These are phyloP conservation scores for Grantiella picta DNA, from an alignment of 2,113 vertebrate species.

Conservation along the genomic window DNA sequence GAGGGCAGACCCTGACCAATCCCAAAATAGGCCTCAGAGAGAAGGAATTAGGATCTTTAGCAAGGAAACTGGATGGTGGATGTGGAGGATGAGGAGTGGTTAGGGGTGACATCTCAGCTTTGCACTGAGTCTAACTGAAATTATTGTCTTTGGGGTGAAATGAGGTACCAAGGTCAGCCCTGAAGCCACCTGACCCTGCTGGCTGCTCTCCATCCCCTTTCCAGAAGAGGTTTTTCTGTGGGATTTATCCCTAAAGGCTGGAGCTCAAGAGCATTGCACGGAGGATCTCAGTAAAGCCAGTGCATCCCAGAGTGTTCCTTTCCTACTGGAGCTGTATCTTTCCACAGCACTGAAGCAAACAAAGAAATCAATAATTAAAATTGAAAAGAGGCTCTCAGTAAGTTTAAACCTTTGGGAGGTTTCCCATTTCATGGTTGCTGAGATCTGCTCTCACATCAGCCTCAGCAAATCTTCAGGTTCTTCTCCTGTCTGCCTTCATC, in stretches of 20 bases:
- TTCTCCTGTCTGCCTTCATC: neutral
- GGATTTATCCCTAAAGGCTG: neutral
- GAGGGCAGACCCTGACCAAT: neutral
- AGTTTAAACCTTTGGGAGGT: neutral
- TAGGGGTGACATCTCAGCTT: neutral
- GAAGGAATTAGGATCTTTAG: neutral
- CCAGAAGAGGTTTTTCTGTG: neutral
- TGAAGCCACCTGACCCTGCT: neutral
- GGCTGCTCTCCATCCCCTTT: neutral
- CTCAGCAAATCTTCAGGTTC: neutral
- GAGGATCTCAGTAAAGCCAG: neutral
- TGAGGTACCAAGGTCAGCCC: neutral
- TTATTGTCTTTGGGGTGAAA: neutral
- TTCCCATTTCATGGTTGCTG: neutral
- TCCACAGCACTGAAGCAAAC: neutral
- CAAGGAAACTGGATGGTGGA: neutral
- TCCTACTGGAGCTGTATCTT: neutral
- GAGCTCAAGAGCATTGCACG: neutral
- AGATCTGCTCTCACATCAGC: neutral
- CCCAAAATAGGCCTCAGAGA: neutral
- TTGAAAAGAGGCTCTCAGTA: neutral
- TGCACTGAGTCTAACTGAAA: neutral
- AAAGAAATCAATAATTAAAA: neutral
- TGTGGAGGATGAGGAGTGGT: neutral
- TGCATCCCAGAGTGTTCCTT: neutral